A percentile compares a stretch with the other conserved stretches of the same genome.
phyloP scores from a whole-genome alignment of 2,797 vertebrate species.

The Eulemur mongoz region DNA sequence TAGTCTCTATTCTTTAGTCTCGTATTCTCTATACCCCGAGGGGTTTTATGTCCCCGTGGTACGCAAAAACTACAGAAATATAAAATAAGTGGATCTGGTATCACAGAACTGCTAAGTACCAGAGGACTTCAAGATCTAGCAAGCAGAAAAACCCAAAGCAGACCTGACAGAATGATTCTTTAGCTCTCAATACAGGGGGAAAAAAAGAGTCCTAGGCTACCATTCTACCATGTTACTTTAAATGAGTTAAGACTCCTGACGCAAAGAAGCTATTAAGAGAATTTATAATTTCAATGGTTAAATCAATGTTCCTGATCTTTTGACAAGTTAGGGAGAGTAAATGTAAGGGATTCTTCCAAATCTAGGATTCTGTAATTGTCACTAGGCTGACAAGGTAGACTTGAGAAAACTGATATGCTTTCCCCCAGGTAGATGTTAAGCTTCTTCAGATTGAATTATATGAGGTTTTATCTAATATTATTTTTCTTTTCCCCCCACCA shows the following conservation, averaged over 20 bases:
- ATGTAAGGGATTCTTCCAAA: not conserved
- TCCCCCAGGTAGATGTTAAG: not conserved
- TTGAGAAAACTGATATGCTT: not conserved
- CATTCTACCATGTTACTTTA: not conserved
- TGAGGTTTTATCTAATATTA: not conserved
- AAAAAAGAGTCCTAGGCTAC: not conserved
- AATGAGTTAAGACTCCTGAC: not conserved
- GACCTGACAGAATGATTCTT: not conserved
- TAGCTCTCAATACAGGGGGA: not conserved
- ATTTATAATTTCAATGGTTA: not conserved
- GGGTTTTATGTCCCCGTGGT: not conserved
- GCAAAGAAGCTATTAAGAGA: not conserved
- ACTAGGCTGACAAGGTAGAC: not conserved
- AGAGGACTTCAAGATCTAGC: not conserved
- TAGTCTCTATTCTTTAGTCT: not conserved
- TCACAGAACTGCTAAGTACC: not conserved
- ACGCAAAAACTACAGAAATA: not conserved
- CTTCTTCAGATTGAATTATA: not conserved
- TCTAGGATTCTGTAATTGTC: not conserved
- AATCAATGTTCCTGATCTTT: not conserved
- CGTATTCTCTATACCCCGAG: not conserved
- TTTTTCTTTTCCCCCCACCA: not conserved
- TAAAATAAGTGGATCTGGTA: not conserved
- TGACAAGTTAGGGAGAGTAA: not conserved
- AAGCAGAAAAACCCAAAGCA: not conserved